Evolutionary conservation across 2,888 invertebrate species (phyloP).

Genomic region (Caenorhabditis panamensis): DNA sequence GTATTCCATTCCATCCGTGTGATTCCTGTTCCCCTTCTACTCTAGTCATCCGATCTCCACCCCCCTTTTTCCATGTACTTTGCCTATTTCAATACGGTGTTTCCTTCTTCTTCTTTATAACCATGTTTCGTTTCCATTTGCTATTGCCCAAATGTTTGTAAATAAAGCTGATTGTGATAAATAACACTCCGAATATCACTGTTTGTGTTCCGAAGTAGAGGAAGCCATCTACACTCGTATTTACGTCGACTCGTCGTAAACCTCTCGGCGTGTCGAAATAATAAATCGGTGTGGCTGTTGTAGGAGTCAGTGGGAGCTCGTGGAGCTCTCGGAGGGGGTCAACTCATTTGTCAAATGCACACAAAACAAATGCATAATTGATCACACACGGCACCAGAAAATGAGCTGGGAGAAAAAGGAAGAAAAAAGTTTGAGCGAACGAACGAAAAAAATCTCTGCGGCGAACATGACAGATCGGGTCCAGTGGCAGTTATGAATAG

Average conservation of each 20-base stretch:
- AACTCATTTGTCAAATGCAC: conserved; percentile 58
- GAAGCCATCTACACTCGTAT: background rate
- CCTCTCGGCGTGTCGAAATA: conserved; percentile 26
- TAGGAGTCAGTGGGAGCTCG: conserved; percentile 10
- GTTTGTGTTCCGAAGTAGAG: background rate
- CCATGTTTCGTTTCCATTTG: background rate
- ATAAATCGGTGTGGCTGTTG: conserved; percentile 45
- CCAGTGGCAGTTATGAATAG: conserved; percentile 32
- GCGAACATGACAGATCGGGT: background rate
- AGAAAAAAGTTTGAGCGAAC: conserved; percentile 12
- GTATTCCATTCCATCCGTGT: conserved; percentile 21
- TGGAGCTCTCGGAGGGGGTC: too few species aligned
- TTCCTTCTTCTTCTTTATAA: conserved; percentile 8
- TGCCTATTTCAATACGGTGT: conserved; percentile 1
- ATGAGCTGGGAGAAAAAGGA: background rate
- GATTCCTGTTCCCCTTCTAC: background rate
- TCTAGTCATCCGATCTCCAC: conserved; percentile 49
- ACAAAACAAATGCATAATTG: conserved; percentile 59
- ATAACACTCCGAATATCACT: background rate
- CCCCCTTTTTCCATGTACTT: background rate
- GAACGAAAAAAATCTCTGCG: background rate
- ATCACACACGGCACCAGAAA: conserved; percentile 11
- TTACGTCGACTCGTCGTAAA: conserved; percentile 22
- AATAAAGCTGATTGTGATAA: conserved; percentile 18
- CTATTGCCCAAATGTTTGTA: conserved; percentile 6